Evolutionary conservation across 1,140 invertebrate species (phyloP), one percentile per base, ranked within the genome.

Genomic region (Cherax quadricarinatus): DNA sequence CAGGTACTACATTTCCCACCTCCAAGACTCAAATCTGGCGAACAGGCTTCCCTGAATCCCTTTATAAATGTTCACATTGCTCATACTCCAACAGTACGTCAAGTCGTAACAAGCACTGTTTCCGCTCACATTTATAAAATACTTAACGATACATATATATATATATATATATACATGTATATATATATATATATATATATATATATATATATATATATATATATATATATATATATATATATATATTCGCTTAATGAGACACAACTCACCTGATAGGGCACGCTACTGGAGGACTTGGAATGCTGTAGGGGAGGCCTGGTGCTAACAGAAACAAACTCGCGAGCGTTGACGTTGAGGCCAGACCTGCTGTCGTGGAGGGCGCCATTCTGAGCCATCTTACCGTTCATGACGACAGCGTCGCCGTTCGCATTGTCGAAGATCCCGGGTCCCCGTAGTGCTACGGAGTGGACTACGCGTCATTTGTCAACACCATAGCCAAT

Each of bases 271-370:
- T 94, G 92, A 12, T 82, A 81, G 49, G 88, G 88, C n/a, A 90
- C 89, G 86, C 88, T 92, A 70, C 88, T 93, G 83, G 92, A 93
- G 80, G 93, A 94, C 70, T 92, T 94, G 24, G 87, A 92, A 86
- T 90, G 91, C 49, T 89, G 93, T 14, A 93, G 89, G 18, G 93
- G 73, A 24, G 51, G 92, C 80, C 60, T 90, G 83, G 62, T 70
- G 79, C 53, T 83, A 60, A 88, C 78, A 41, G 88, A 93, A 41
- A 93, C 97, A 95, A 98, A 98, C 96, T 98, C 97, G 95, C 97
- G 97, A 78, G 97, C 97, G 95, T 98, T 97, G 86, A 97, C 97
- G 95, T 98, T 98, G 94, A 98, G 95, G 48, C 90, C 86, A 16
- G 91, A 48, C 30, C 80, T 86, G 85, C 3, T 60, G 1, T 86